These are phyloP conservation scores for Pachydiplax longipennis DNA, from an alignment of 2,888 invertebrate species.

Conservation along the genomic window DNA sequence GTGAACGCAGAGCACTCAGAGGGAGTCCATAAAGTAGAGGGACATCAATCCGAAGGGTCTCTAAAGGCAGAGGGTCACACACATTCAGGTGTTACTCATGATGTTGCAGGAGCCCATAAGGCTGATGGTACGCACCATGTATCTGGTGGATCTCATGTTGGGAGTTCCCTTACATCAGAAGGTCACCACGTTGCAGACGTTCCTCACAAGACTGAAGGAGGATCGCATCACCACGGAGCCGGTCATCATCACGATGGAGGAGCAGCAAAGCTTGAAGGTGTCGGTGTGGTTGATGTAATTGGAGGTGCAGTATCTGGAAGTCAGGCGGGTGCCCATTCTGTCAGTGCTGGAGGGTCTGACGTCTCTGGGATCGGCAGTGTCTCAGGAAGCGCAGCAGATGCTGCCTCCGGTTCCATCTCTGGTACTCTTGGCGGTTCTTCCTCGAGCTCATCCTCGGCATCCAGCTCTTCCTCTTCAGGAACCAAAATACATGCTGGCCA, in stretches of 20 bases:
- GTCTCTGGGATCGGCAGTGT: neutral
- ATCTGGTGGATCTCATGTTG: neutral
- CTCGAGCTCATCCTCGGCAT: slow-evolving; percentile 2
- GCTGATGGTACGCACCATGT: neutral
- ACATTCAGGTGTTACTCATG: neutral
- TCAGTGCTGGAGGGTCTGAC: neutral
- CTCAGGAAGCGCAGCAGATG: neutral
- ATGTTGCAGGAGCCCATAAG: neutral
- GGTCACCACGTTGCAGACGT: neutral
- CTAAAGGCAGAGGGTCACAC: neutral
- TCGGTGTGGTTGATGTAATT: neutral
- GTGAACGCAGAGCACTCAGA: neutral
- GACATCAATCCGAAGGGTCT: neutral
- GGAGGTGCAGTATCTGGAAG: neutral
- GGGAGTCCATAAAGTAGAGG: neutral
- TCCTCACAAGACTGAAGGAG: neutral
- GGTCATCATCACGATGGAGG: slow-evolving; percentile 1
- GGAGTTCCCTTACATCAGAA: neutral
- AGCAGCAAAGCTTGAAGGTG: neutral
- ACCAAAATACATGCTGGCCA: neutral
- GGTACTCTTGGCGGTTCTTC: neutral
- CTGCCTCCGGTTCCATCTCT: neutral
- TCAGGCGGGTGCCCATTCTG: neutral
- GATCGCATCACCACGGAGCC: neutral
- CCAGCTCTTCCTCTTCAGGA: neutral